Conservation (phyloP, 2,113 vertebrate genomes). For the Odontesthes bonariensis region DNA sequence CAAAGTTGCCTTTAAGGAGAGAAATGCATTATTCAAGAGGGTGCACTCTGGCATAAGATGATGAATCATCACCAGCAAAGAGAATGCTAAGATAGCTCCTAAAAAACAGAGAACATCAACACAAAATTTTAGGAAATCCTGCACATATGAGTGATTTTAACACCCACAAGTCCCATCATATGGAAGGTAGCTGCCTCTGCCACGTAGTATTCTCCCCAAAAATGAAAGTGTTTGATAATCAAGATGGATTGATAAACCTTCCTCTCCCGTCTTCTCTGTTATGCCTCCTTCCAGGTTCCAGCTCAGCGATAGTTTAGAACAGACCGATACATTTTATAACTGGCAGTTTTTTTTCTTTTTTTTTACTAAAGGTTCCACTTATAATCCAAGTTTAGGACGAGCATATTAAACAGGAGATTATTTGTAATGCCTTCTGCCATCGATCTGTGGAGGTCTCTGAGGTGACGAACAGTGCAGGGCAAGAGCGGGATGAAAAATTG, state of each 20-base stretch:
- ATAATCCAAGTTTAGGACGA: conserved; percentile 9
- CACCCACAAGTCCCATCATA: conserved; percentile 25
- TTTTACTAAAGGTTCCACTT: conserved; percentile 53
- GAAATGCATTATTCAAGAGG: conserved; percentile 62
- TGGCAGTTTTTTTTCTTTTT: conserved; percentile 34
- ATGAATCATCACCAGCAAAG: conserved; percentile 36
- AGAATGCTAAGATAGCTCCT: conserved; percentile 51
- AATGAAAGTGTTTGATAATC: conserved; percentile 45
- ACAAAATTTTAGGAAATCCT: conserved; percentile 49
- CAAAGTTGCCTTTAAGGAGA: conserved; percentile 40
- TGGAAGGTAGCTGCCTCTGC: conserved; percentile 37
- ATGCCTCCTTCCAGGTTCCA: conserved; percentile 54
- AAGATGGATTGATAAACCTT: conserved; percentile 35
- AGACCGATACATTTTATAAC: conserved; percentile 64
- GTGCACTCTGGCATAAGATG: conserved; percentile 26
- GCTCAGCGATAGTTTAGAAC: conserved; percentile 54
- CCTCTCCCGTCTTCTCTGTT: conserved; percentile 30
- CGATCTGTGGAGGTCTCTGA: conserved; percentile 41
- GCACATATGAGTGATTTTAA: conserved; percentile 17
- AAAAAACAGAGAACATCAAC: conserved; percentile 53
- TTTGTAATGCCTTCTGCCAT: conserved; percentile 43
- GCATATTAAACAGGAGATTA: conserved; percentile 60
- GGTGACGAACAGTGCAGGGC: conserved; percentile 22
- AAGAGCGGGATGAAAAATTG: neutral
- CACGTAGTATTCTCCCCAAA: conserved; percentile 25